Percentiles rank a stretch among this genome's conserved stretches.
Conservation (phyloP, 2,797 vertebrate species). For the Synaphobranchus kaupii region DNA sequence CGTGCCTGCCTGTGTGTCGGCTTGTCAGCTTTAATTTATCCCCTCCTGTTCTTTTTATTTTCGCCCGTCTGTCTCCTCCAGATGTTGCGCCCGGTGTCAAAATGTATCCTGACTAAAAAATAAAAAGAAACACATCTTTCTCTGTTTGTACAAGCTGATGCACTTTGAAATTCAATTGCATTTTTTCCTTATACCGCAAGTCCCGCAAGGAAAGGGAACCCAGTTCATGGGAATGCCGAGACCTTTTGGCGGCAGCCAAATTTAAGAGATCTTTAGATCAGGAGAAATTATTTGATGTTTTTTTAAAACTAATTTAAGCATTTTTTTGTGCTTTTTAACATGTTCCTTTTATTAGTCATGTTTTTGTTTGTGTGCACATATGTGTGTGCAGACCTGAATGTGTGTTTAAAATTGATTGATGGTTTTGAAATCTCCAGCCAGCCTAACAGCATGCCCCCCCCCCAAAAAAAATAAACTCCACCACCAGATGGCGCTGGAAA, state of each 20-base stretch:
- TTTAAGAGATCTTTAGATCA: background rate
- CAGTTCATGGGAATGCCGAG: slow-evolving; percentile 38
- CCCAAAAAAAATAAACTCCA: slow-evolving; percentile 40
- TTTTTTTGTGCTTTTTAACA: background rate
- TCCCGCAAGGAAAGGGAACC: slow-evolving; percentile 54
- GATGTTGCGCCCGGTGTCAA: slow-evolving; percentile 70
- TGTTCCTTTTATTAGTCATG: background rate
- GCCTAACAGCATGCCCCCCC: slow-evolving; percentile 40
- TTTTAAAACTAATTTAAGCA: background rate
- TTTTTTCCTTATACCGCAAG: background rate
- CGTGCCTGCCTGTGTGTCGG: slow-evolving; percentile 65
- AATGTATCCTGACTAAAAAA: slow-evolving; percentile 58
- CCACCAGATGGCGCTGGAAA: slow-evolving; percentile 72
- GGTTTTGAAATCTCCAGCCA: slow-evolving; percentile 33
- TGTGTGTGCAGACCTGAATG: slow-evolving; percentile 54
- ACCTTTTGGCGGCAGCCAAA: background rate
- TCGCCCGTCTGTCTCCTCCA: slow-evolving; percentile 69
- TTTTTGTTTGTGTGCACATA: background rate
- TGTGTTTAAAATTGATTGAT: slow-evolving; percentile 37
- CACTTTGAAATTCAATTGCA: slow-evolving; percentile 66
- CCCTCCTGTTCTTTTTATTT: slow-evolving; percentile 62
- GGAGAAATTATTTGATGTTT: background rate
- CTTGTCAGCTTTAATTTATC: slow-evolving; percentile 71
- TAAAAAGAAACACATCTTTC: slow-evolving; percentile 58
- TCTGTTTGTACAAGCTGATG: slow-evolving; percentile 67